Evolutionary conservation across 2,113 vertebrate genomes (phyloP), one percentile per base, ranked within the genome.

Genomic region (Rafetus swinhoei): DNA sequence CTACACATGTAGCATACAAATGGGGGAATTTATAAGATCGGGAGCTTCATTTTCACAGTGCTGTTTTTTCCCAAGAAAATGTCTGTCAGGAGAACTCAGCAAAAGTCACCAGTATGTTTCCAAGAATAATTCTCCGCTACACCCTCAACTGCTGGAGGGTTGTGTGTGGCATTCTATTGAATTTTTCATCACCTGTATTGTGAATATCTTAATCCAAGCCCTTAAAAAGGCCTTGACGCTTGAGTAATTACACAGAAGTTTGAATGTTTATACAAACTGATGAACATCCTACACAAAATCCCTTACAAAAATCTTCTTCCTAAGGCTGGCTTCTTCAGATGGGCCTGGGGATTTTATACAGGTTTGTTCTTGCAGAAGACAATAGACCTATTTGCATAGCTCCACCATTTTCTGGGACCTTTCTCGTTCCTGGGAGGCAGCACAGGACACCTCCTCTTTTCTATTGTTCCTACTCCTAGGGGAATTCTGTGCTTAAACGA

Each of bases 161-260:
- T 45, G 39, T 45, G 94, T 62, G 4, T 79, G 54, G 22, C 0
- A 0, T 12, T 88, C 25, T 0, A 84, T 15, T 0, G 0, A 83
- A 59, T 52, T 54, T 57, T 13, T 76, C 56, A 65, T 18, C 24
- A 24, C 2, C 35, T 13, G 6, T 39, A 1, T 60, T 74, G 59
- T 2, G 81, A 86, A n/a, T 8, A 79, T 27, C 7, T 85, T 52
- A 90, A 94, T 57, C 16, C 50, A 50, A 79, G 52, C 19, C 21
- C 52, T 16, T 3, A 50, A 5, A 6, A 7, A 10, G 65, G 6
- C n/a, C 62, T 55, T 13, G 18, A 32, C 82, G 4, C 29, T 82
- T 80, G 76, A 14, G 59, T 60, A 60, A 60, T 60, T 60, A 24
- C 59, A 54, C 14, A 62, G n/a, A 35, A 0, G 9, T 62, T 57